These are phyloP conservation scores for Plebejus melissa DNA, from an alignment of 2,888 invertebrate genomes.

Conservation along the genomic window DNA sequence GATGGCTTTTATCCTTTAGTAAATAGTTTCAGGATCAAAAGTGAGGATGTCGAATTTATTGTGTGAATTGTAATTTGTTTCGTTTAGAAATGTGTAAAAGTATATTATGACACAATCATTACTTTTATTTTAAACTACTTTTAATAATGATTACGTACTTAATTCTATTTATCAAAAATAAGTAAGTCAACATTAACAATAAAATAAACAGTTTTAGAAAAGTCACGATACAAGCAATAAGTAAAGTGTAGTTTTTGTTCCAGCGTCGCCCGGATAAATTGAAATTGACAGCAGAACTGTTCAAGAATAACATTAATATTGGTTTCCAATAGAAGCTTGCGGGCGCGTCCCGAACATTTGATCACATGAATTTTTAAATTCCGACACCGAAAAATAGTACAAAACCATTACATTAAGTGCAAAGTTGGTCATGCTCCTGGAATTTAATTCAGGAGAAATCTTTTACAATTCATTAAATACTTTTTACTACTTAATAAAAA, in stretches of 20 bases:
- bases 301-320: conserved; percentile 46
- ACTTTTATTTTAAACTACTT: too few species aligned
- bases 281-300: conserved; percentile 42
- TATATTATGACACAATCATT: too few species aligned
- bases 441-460: not conserved
- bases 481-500: not conserved
- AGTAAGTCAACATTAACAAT: not conserved
- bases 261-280: conserved; percentile 39
- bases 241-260: conserved; percentile 29
- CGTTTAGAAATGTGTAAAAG: too few species aligned
- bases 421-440: conserved; percentile 39
- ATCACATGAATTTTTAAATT: conserved; percentile 59
- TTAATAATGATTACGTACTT: too few species aligned
- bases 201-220: not conserved
- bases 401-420: conserved; percentile 61
- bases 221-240: conserved; percentile 17
- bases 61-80: too few species aligned
- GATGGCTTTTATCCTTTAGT: not conserved
- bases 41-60: too few species aligned
- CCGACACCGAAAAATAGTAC: conserved; percentile 49
- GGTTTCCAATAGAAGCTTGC: conserved; percentile 38
- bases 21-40: not conserved
- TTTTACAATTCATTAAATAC: not conserved
- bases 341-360: conserved; percentile 45
- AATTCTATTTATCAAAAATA: not conserved